These are phyloP conservation scores for Aphrophora alni DNA, from an alignment of 2,888 invertebrate genomes.

Conservation along the genomic window DNA sequence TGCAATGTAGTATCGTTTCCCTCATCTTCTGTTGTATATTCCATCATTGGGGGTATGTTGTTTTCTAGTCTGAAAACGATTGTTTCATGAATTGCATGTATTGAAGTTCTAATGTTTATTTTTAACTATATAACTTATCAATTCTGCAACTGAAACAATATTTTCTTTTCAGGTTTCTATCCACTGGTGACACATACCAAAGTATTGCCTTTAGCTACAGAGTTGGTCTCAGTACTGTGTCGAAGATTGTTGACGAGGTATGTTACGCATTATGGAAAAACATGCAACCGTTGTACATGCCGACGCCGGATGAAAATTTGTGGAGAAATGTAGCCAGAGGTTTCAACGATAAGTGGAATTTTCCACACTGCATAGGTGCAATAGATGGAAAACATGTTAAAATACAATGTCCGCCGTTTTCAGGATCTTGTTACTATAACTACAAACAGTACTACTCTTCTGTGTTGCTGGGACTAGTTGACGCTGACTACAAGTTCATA, in stretches of 20 bases:
- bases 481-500: no score
- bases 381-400: conserved; percentile 40
- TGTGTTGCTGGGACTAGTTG: no score
- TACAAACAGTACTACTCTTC: no score
- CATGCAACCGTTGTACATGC: conserved; percentile 44
- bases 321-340: conserved; percentile 40
- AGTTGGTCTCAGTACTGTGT: conserved; percentile 53
- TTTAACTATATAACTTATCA: no score
- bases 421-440: conserved; percentile 35
- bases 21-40: no score
- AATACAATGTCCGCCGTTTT: conserved; percentile 34
- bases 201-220: conserved; percentile 53
- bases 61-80: no score
- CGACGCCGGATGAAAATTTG: conserved; percentile 32
- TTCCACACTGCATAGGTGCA: conserved; percentile 45
- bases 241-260: conserved; percentile 52
- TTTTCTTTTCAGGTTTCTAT: conserved; percentile 50
- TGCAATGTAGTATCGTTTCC: no score
- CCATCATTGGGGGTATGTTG: no score
- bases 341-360: conserved; percentile 43
- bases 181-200: conserved; percentile 51
- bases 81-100: no score
- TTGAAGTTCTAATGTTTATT: no score
- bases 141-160: neutral
- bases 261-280: conserved; percentile 52